A percentile compares a stretch with the other conserved stretches of the same genome.
Conservation (phyloP, 2,888 invertebrate species). For the Hyles lineata region DNA sequence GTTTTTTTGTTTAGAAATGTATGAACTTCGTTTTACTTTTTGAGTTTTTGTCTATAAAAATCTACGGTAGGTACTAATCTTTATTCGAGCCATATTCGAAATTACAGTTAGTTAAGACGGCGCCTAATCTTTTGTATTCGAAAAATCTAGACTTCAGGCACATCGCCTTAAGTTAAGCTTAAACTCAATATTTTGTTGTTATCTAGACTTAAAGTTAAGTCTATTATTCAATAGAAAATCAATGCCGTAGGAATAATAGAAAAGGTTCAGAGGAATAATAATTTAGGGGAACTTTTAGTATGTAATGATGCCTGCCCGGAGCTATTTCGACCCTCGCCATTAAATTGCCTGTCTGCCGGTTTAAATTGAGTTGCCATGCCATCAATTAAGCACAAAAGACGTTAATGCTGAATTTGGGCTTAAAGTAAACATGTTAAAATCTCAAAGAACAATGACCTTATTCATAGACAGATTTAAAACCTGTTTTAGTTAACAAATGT, state of each 20-base stretch:
- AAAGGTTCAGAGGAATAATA: background rate
- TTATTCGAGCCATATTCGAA: too few species aligned
- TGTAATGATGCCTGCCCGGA: slow-evolving; percentile 20
- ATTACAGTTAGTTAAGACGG: background rate
- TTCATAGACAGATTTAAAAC: too few species aligned
- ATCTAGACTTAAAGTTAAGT: background rate
- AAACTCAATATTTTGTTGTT: background rate
- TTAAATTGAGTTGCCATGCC: slow-evolving; percentile 26
- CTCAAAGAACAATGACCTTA: background rate
- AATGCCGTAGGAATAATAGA: background rate
- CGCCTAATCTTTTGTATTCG: background rate
- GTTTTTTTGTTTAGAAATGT: too few species aligned
- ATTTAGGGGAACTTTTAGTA: slow-evolving; percentile 27
- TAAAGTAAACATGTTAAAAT: background rate
- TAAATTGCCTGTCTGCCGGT: slow-evolving; percentile 30
- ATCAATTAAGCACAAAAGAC: slow-evolving; percentile 1
- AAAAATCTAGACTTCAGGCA: background rate
- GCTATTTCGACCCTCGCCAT: slow-evolving; percentile 28
- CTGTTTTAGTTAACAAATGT: too few species aligned
- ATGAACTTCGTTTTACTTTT: too few species aligned
- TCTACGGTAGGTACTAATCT: too few species aligned
- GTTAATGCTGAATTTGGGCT: background rate
- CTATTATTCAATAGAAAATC: slow-evolving; percentile 7
- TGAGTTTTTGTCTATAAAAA: too few species aligned
- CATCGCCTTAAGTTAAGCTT: background rate